These are phyloP conservation scores for Huso huso DNA, from an alignment of 2,797 vertebrate species.

Conservation along the genomic window DNA sequence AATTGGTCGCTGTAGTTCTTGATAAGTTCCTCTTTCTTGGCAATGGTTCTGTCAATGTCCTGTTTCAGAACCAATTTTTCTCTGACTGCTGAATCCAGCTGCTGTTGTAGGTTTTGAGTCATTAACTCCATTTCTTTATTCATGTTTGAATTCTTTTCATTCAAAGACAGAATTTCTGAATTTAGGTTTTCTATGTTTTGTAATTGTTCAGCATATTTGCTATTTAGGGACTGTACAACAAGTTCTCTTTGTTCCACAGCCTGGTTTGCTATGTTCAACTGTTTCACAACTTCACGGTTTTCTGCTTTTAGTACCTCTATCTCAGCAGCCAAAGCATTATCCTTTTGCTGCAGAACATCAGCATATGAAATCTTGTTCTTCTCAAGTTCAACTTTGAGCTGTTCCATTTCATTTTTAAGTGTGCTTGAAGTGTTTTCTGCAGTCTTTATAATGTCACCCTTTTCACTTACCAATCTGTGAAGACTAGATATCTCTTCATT, in stretches of 20 bases:
- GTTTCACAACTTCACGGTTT: conserved; percentile 54
- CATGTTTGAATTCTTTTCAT: conserved; percentile 53
- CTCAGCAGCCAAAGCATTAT: conserved; percentile 55
- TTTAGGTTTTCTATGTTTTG: conserved; percentile 49
- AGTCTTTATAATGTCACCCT: conserved; percentile 29
- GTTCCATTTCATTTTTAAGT: conserved; percentile 47
- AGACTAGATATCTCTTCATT: conserved; percentile 51
- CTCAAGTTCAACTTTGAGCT: conserved; percentile 45
- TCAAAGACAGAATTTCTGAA: conserved; percentile 50
- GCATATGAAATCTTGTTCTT: conserved; percentile 33
- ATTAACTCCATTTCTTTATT: conserved; percentile 27
- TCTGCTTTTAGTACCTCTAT: conserved; percentile 59
- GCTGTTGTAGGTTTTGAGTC: conserved; percentile 42
- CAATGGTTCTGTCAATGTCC: conserved; percentile 41
- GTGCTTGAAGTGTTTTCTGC: conserved; percentile 33
- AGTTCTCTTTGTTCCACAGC: conserved; percentile 65
- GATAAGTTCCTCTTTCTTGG: conserved; percentile 56
- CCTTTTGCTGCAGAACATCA: conserved; percentile 57
- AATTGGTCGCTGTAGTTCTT: conserved; percentile 34
- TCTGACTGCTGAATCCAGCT: conserved; percentile 38
- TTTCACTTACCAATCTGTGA: conserved; percentile 38
- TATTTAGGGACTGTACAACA: conserved; percentile 59
- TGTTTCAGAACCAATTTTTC: conserved; percentile 54
- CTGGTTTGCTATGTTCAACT: conserved; percentile 51
- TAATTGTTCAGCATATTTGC: conserved; percentile 58